phyloP scores from a whole-genome alignment of 2,113 vertebrate species.

The Semnornis frantzii region DNA sequence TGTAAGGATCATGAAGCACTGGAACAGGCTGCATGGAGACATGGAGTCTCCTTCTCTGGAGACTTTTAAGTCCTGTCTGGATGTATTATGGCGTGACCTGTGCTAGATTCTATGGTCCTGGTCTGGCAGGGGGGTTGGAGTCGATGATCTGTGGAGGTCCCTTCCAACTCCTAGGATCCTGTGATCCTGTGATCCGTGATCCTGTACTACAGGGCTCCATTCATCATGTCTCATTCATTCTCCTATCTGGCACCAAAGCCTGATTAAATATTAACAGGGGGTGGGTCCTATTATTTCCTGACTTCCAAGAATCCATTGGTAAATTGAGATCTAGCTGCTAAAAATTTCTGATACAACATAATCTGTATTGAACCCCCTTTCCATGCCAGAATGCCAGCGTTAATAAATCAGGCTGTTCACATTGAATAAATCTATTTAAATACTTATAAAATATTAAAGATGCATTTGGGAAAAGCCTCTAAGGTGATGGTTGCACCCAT shows the following conservation, averaged over 20 bases:
- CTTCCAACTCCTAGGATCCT: too few species aligned
- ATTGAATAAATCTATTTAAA: constrained; percentile 87
- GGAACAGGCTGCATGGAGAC: too few species aligned
- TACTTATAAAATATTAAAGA: constrained; percentile 87
- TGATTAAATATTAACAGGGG: constrained; percentile 58
- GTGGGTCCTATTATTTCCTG: constrained; percentile 58
- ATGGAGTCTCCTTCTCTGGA: too few species aligned
- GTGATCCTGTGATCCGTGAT: too few species aligned
- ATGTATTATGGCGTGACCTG: too few species aligned
- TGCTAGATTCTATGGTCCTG: too few species aligned
- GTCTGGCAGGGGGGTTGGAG: too few species aligned
- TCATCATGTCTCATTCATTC: background rate
- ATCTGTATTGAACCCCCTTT: constrained; percentile 75
- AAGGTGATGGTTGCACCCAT: constrained; percentile 84
- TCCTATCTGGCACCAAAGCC: constrained; percentile 43
- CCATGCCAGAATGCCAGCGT: constrained; percentile 66
- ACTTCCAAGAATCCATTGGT: constrained; percentile 60
- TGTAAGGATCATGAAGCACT: too few species aligned
- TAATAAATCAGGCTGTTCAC: constrained; percentile 81
- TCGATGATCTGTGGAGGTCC: too few species aligned
- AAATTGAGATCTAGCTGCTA: constrained; percentile 70
- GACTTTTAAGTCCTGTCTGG: too few species aligned
- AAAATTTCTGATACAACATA: constrained; percentile 73
- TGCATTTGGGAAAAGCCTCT: constrained; percentile 85
- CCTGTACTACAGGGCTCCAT: background rate